Evolutionary conservation across 2,113 vertebrate species (phyloP), one percentile per base, ranked within the genome.

Genomic region (Anarrhichthys ocellatus): DNA sequence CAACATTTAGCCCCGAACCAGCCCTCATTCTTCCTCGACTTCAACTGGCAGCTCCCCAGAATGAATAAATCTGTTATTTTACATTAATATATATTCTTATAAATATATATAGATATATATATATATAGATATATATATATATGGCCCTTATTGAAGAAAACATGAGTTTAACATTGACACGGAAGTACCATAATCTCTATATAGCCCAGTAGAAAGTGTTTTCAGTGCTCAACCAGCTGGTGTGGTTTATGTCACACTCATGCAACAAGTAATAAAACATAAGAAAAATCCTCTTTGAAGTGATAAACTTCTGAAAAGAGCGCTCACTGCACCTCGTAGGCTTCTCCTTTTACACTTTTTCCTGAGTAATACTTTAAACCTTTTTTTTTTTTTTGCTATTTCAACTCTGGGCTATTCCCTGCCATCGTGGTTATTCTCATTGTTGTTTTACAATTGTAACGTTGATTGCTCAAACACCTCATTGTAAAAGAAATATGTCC

Each of bases 281-380:
- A 87, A 84, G 69, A 87, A 94, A 92, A 91, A 92, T 77, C 87
- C 91, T 91, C 86, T 92, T 80, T 91, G 91, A 92, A 92, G 90
- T 93, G 59, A 71, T 95, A 94, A 92, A 95, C 94, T 93, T 92
- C 87, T 94, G 92, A 95, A 93, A 94, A 82, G 95, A 95, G 96
- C 90, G 92, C 93, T 94, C 96, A 93, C 94, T 93, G 94, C 94
- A 92, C 46, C 88, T 93, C 93, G 95, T 81, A 96, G 93, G 96
- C 95, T 94, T 95, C 93, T 96, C 83, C 81, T 70, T 90, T 73
- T 96, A 94, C 94, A 95, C 95, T 94, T 96, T 96, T 99, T 98
- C 98, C 98, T 99, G 97, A 99, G 98, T 97, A 97, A 98, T 96
- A 97, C 97, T 97, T 97, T 96, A 94, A 94, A 96, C 95, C 97